Base-by-base conservation (phyloP, 2,797 vertebrate genomes). In the Coendou prehensilis region DNA sequence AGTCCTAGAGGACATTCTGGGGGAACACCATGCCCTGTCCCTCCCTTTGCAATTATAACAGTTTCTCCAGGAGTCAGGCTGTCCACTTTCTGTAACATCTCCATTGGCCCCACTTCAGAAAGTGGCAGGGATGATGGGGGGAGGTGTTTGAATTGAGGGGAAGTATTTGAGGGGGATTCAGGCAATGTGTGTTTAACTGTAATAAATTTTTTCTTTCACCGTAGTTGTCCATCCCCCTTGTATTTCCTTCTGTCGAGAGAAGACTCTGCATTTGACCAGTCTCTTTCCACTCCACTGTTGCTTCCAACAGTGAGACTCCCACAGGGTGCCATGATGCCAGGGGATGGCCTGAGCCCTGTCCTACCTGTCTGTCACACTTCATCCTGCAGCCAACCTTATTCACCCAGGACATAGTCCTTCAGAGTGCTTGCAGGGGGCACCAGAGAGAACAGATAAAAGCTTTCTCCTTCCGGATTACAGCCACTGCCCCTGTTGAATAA, bases 311-410 rank as follows among this genome's bases (percentile, higher is more conserved):
- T 37, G 61, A 23, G 28, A 28, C 28, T 28, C 20, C 7, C 69
- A 63, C 18, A 33, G 45, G 14, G 22, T 4, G 52, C 30, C 50
- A 0, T 1, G 71, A 9, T 5, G 2, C 57, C 15, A 1, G 6
- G 14, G 47, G 61, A 73, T 18, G 7, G 26, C 30, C 23, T 28
- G 37, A 52, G 28, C 63, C 59, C 82, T 37, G 30, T 7, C 22
- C 5, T 0, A 1, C 18, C 80, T 15, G 7, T 3, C 0, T 28
- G n/a, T 57, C 33, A 47, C 0, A 5, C 6, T 30, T 20, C 6
- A 0, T 63, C 14, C 30, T 47, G 9, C 2, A 4, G 47, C 3
- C 22, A 14, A 20, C 22, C 47, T n/a, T 6, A 0, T 1, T 37
- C 23, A 5, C 17, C 37, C 54, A 14, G 45, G 37, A n/a, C 30